phyloP scores from a whole-genome alignment of 2,888 invertebrate species.

The Brenthis hecate region DNA sequence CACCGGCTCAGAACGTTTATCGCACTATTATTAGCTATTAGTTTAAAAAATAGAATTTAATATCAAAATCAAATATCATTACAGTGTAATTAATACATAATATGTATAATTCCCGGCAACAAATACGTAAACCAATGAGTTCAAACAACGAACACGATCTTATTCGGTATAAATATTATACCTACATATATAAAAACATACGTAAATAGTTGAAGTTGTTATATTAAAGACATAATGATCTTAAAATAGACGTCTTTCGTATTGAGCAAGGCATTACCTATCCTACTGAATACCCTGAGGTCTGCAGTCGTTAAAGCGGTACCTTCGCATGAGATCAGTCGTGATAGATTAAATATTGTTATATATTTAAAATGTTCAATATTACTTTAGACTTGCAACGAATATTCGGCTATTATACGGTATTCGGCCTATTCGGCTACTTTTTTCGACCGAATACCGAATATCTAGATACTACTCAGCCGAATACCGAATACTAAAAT shows the following conservation, averaged over 20 bases:
- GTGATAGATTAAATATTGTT: neutral
- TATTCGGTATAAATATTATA: constrained; percentile 31
- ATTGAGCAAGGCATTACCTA: constrained; percentile 63
- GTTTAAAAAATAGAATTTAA: no score
- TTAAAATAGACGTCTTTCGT: constrained; percentile 45
- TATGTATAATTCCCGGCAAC: constrained; percentile 1
- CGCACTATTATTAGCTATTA: no score
- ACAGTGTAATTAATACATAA: neutral
- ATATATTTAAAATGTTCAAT: no score
- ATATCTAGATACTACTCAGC: no score
- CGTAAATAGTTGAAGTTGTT: constrained; percentile 30
- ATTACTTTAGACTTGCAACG: no score
- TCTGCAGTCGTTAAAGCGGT: neutral
- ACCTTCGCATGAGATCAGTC: constrained; percentile 5
- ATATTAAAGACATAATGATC: constrained; percentile 33
- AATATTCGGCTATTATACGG: no score
- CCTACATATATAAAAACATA: constrained; percentile 22
- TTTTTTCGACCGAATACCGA: no score
- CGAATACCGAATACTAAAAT: no score
- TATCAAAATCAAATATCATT: no score
- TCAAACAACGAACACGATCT: constrained; percentile 31
- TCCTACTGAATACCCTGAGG: constrained; percentile 42
- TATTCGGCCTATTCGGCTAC: no score
- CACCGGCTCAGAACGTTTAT: no score
- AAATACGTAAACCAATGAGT: constrained; percentile 31